phyloP scores from a whole-genome alignment of 1,140 invertebrate species.

The Drosophila tropicalis region DNA sequence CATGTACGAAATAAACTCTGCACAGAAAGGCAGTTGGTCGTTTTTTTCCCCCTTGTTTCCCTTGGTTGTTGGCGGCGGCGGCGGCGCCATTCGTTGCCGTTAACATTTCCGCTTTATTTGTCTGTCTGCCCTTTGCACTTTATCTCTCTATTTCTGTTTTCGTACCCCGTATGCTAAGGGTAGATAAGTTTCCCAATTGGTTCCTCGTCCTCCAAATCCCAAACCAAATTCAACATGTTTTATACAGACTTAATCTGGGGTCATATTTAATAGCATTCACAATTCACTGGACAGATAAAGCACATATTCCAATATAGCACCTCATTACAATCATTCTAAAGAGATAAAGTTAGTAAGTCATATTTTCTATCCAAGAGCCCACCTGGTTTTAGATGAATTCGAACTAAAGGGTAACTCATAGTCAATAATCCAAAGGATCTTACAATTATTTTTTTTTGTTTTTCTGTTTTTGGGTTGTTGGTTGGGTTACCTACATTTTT shows the following conservation, averaged over 20 bases:
- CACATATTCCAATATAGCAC: too few relatives aligned
- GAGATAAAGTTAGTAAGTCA: too few relatives aligned
- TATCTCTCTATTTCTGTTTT: slow-evolving; percentile 35
- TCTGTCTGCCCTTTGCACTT: slow-evolving; percentile 68
- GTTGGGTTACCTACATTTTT: slow-evolving; percentile 48
- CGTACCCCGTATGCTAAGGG: not conserved
- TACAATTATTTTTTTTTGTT: slow-evolving; percentile 16
- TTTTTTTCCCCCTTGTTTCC: slow-evolving; percentile 16
- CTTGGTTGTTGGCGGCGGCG: slow-evolving; percentile 43
- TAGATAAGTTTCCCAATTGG: not conserved
- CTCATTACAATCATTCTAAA: too few relatives aligned
- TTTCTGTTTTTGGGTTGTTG: slow-evolving; percentile 12
- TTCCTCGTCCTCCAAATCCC: not conserved
- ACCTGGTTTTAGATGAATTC: too few relatives aligned
- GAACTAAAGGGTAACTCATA: not conserved
- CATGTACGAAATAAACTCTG: slow-evolving; percentile 63
- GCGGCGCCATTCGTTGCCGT: slow-evolving; percentile 76
- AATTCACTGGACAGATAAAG: too few relatives aligned
- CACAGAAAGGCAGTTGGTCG: slow-evolving; percentile 8
- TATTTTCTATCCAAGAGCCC: too few relatives aligned
- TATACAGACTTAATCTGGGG: too few relatives aligned
- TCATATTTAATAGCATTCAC: too few relatives aligned
- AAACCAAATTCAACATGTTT: too few relatives aligned
- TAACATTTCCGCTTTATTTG: slow-evolving; percentile 81
- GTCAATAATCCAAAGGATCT: not conserved